phyloP scores from a whole-genome alignment of 2,113 vertebrate genomes.

The Tamias sibiricus region DNA sequence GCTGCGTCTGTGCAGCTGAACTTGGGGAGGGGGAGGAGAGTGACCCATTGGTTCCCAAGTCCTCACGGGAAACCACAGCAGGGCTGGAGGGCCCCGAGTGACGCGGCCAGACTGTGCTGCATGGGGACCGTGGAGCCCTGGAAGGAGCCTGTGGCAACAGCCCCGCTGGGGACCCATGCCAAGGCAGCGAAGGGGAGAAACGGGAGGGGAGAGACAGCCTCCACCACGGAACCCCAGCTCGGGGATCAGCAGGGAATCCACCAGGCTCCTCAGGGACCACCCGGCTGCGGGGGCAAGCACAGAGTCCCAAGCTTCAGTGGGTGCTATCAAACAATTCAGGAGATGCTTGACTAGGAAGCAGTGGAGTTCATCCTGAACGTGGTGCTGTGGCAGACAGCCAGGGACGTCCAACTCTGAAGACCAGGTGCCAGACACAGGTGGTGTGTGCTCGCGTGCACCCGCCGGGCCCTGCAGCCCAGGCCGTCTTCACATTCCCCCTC shows the following conservation, averaged over 20 bases:
- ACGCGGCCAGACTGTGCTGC: too few relatives aligned
- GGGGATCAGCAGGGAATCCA: too few relatives aligned
- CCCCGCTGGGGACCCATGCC: neutral
- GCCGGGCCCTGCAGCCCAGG: neutral
- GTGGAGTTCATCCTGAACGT: accelerated
- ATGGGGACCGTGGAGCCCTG: neutral
- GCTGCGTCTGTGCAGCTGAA: neutral
- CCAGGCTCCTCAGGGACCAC: too few relatives aligned
- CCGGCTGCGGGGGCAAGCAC: too few relatives aligned
- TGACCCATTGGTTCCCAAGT: neutral
- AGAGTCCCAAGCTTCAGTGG: neutral
- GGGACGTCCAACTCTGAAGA: neutral
- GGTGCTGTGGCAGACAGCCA: neutral
- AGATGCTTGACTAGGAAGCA: neutral
- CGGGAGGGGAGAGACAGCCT: neutral
- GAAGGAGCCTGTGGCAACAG: neutral
- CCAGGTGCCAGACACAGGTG: neutral
- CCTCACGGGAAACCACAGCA: neutral
- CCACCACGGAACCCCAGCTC: neutral
- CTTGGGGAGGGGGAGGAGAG: neutral
- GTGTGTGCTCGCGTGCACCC: neutral
- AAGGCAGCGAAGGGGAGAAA: neutral
- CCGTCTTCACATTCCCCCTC: neutral
- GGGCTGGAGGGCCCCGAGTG: neutral
- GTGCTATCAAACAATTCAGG: neutral